These are phyloP conservation scores for Sterrhoptilus dennistouni DNA, from an alignment of 2,113 vertebrate genomes.

Conservation along the genomic window DNA sequence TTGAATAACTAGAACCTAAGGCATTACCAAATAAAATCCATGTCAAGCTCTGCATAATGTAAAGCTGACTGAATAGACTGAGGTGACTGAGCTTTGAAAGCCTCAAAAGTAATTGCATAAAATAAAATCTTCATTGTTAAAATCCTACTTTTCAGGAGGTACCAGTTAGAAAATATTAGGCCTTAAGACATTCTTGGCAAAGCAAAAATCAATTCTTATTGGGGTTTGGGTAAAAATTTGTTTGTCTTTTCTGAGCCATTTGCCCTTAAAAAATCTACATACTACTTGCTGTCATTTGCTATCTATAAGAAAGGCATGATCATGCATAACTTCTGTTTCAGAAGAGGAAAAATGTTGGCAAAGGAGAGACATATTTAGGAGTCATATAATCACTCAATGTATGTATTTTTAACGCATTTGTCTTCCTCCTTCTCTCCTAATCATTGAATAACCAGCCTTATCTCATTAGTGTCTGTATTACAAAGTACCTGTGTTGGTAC, in stretches of 20 bases:
- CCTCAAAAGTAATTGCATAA: not conserved
- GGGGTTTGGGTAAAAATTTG: not conserved
- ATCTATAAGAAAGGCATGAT: not conserved
- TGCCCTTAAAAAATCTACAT: not conserved
- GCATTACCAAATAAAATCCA: not conserved
- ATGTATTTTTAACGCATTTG: not conserved
- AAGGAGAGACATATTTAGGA: not conserved
- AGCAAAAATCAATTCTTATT: not conserved
- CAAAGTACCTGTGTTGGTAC: not conserved
- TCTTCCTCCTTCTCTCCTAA: not conserved
- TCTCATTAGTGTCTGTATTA: not conserved
- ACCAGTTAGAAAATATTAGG: not conserved
- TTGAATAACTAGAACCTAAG: not conserved
- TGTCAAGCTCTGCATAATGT: fast-evolving
- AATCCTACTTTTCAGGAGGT: not conserved
- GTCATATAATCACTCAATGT: not conserved
- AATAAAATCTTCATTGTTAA: not conserved
- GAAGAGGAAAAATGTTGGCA: not conserved
- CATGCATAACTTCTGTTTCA: not conserved
- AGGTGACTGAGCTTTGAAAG: not conserved
- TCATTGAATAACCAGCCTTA: not conserved
- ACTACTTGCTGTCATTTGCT: not conserved
- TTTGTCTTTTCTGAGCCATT: not conserved
- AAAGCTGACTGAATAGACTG: not conserved
- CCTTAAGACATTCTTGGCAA: not conserved